These are phyloP conservation scores for Bettongia penicillata DNA, from an alignment of 2,113 vertebrate genomes.

Conservation along the genomic window DNA sequence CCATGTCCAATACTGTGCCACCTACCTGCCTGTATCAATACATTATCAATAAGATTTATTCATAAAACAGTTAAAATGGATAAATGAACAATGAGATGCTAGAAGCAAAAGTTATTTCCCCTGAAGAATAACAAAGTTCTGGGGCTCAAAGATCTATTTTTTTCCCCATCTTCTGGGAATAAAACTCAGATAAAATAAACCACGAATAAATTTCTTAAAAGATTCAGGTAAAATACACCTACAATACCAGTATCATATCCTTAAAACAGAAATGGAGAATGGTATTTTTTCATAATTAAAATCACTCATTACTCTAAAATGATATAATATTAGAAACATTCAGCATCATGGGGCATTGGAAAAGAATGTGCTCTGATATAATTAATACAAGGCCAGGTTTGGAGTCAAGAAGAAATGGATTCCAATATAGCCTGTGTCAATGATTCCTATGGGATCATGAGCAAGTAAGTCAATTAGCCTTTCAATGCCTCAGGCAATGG, in stretches of 20 bases:
- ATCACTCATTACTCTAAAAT: slow-evolving; percentile 6
- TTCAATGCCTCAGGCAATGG: neutral
- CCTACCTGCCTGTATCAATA: neutral
- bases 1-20: neutral
- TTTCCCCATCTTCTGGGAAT: neutral
- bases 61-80: slow-evolving; percentile 12
- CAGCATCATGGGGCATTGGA: neutral
- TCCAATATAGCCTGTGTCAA: neutral
- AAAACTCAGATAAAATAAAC: neutral
- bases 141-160: slow-evolving; percentile 4
- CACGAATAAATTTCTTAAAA: neutral
- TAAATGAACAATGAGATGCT: slow-evolving; percentile 6
- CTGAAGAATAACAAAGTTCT: slow-evolving; percentile 2
- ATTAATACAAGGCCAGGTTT: neutral
- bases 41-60: neutral
- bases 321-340: neutral
- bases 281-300: slow-evolving; percentile 15
- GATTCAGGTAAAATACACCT: neutral
- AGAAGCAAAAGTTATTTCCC: slow-evolving; percentile 29
- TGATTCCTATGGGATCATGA: neutral
- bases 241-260: neutral
- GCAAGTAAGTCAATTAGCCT: neutral
- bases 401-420: neutral
- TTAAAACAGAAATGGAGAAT: neutral
- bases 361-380: neutral